These are phyloP conservation scores for Peromyscus polionotus DNA, from an alignment of 2,113 vertebrate genomes.

Conservation along the genomic window DNA sequence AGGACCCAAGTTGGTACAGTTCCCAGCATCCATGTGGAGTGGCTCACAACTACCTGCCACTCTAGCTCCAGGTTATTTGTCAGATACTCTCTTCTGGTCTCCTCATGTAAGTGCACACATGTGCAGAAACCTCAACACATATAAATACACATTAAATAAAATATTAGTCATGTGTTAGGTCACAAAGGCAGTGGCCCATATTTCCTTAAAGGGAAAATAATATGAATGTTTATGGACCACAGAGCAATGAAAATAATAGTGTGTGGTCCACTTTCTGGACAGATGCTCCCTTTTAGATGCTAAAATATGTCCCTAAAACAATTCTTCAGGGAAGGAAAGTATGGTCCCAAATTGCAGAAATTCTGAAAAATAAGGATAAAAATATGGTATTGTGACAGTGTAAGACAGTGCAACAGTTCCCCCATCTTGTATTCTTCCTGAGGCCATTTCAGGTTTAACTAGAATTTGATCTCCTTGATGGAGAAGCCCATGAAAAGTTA, in stretches of 20 bases:
- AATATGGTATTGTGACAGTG: neutral
- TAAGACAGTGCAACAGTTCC: neutral
- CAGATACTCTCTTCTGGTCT: neutral
- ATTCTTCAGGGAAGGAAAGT: neutral
- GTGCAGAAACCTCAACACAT: neutral
- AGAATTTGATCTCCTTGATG: neutral
- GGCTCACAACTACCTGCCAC: neutral
- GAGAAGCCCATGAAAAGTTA: neutral
- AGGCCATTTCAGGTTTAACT: neutral
- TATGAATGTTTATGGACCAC: neutral
- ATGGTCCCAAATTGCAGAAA: neutral
- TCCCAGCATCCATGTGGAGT: neutral
- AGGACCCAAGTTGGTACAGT: neutral
- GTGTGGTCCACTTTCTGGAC: neutral
- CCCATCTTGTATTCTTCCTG: neutral
- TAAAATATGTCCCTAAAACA: neutral
- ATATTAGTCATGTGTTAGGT: neutral
- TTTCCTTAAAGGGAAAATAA: neutral
- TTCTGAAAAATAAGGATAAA: neutral
- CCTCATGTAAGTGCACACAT: neutral
- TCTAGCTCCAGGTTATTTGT: neutral
- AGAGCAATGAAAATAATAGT: neutral
- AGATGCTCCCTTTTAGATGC: neutral
- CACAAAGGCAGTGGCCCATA: accelerated
- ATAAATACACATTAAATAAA: neutral